Percentiles rank a stretch among this genome's conserved stretches.
These are phyloP conservation scores for Girardinichthys multiradiatus DNA, from an alignment of 2,113 vertebrate genomes.

Conservation along the genomic window DNA sequence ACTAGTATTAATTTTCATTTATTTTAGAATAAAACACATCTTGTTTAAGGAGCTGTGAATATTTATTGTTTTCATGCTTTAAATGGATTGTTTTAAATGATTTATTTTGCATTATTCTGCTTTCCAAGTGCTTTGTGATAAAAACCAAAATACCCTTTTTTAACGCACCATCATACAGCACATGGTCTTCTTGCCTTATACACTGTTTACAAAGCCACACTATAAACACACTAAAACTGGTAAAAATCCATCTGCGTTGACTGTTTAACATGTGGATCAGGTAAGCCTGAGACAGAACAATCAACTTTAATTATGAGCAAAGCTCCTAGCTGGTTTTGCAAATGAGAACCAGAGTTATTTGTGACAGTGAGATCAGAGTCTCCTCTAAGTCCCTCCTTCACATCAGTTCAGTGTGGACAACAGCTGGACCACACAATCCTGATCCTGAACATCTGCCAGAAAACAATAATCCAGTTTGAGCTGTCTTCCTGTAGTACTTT, in stretches of 20 bases:
- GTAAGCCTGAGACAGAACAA: neutral
- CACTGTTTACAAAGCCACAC: neutral
- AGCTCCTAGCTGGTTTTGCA: neutral
- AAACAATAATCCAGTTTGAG: neutral
- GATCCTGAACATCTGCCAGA: neutral
- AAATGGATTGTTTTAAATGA: no score
- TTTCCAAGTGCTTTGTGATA: neutral
- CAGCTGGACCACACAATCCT: neutral
- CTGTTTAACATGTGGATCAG: neutral
- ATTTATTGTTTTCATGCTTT: neutral
- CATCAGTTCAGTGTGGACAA: neutral
- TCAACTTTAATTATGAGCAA: neutral
- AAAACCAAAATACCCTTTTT: neutral
- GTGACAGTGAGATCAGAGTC: no score
- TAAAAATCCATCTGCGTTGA: neutral
- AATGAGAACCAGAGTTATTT: no score
- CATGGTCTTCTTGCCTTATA: neutral
- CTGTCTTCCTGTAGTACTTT: constrained; percentile 14
- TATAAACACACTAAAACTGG: neutral
- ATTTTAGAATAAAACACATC: no score
- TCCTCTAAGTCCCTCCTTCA: neutral
- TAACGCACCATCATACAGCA: neutral
- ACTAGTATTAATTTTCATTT: no score
- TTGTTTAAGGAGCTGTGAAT: no score
- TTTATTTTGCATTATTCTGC: neutral